Percentiles rank a stretch among this genome's conserved stretches.
Conservation (phyloP, 2,113 vertebrate genomes). For the Perca fluviatilis region DNA sequence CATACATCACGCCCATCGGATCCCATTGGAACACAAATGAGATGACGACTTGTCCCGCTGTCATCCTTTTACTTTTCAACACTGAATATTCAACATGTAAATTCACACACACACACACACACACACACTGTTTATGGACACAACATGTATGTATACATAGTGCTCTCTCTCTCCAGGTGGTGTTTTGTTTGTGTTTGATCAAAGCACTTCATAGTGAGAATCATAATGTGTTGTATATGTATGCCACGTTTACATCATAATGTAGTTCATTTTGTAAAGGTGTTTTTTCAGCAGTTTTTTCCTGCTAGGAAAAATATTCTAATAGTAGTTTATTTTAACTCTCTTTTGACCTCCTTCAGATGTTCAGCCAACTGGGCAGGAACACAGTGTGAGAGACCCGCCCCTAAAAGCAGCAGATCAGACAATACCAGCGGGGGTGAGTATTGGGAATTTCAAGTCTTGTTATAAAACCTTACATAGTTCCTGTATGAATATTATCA, state of each 20-base stretch:
- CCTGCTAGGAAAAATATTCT: neutral
- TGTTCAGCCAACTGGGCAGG: conserved; percentile 98
- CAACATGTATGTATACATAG: conserved; percentile 43
- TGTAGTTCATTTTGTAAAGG: conserved; percentile 37
- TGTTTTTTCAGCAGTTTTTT: conserved; percentile 45
- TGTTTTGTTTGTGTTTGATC: conserved; percentile 68
- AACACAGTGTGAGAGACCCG: conserved; percentile 97
- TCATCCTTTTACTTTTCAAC: conserved; percentile 51
- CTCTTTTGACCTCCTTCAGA: conserved; percentile 86
- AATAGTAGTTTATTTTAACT: conserved; percentile 45
- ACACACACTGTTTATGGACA: conserved; percentile 42
- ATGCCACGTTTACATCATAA: conserved; percentile 56
- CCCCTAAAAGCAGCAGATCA: conserved; percentile 98
- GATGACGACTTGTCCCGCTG: conserved; percentile 63
- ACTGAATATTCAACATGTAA: conserved; percentile 64
- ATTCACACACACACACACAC: conserved; percentile 42
- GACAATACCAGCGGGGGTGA: conserved; percentile 95
- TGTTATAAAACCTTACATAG: neutral
- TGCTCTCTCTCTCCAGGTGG: conserved; percentile 63
- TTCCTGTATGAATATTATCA: neutral
- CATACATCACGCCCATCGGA: conserved; percentile 75
- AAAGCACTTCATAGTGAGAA: conserved; percentile 60
- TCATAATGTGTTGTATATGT: conserved; percentile 61
- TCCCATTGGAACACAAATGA: conserved; percentile 72
- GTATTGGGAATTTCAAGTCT: conserved; percentile 65